Base-by-base conservation (phyloP, 2,113 vertebrate genomes). In the Cepphus grylle region DNA sequence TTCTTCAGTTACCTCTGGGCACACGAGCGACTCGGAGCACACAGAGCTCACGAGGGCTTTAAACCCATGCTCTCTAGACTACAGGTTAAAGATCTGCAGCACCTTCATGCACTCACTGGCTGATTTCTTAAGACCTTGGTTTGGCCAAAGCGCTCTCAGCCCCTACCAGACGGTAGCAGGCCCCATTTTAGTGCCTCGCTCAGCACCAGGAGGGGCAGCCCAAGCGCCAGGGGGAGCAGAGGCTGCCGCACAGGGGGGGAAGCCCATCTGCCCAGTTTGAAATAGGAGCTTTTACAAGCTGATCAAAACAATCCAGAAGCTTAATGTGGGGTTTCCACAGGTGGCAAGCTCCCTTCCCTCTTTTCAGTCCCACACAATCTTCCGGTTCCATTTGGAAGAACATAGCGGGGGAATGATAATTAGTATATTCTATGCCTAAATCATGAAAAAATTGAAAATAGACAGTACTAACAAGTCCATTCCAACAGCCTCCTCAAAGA, bases 11-110 rank as follows among this genome's bases (percentile, higher is more conserved):
- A 36, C 9, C 18, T 63, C 27, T 0, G 1, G 42, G 4, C 43
- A 86, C 23, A n/a, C 2, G 43, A 30, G 29, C 2, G 0, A 40
- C 76, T 88, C 58, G 25, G 26, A 79, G 32, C 7, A 49, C 15
- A 47, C 0, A 0, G 42, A 3, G 0, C 16, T 81, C 36, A 27
- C 8, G 8, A 17, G 4, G 45, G 10, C 58, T 82, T 81, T 45
- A 76, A 86, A 36, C 8, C 6, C 23, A 8, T 19, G 85, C 42
- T 78, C 61, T 55, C 56, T 30, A 50, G 58, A 19, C 5, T 38
- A n/a, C 22, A 34, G 25, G 21, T 36, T 43, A 72, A 76, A 86
- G 6, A 80, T 8, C n/a, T 29, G 7, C 3, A 63, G 11, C 22
- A 27, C 13, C 29, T 72, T n/a, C 45, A 50, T 26, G n/a, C 11